These are phyloP conservation scores for Pasiphila rectangulata DNA, from an alignment of 2,888 invertebrate genomes.

Conservation along the genomic window DNA sequence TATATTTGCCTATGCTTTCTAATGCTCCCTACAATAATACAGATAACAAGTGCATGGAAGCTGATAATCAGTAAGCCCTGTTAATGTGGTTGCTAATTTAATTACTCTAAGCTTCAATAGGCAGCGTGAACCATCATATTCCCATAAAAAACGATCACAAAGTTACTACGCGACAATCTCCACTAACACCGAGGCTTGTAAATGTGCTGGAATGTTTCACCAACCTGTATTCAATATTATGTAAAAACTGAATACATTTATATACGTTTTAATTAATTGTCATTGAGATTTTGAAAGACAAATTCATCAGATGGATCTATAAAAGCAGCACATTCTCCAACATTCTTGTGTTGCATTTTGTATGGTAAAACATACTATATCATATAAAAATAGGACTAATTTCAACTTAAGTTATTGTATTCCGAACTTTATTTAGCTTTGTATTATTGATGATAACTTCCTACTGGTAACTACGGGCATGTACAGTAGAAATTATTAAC, in stretches of 20 bases:
- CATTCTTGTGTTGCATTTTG: background rate
- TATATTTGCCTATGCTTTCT: background rate
- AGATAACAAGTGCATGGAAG: background rate
- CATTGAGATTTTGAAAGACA: background rate
- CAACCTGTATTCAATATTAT: background rate
- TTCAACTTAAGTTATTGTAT: background rate
- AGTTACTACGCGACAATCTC: constrained; percentile 37
- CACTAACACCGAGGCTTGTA: constrained; percentile 31
- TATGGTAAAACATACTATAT: background rate
- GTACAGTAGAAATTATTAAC: too few relatives aligned
- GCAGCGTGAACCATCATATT: constrained; percentile 49
- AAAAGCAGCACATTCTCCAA: too few relatives aligned
- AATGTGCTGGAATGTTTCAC: background rate
- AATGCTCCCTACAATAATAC: constrained; percentile 16
- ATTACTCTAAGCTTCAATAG: constrained; percentile 40
- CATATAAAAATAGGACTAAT: background rate
- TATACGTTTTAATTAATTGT: too few relatives aligned
- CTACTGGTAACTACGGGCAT: too few relatives aligned
- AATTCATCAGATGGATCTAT: too few relatives aligned
- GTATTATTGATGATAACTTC: background rate
- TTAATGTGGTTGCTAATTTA: constrained; percentile 1
- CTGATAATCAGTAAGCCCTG: background rate
- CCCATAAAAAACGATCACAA: constrained; percentile 45
- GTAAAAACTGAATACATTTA: too few relatives aligned
- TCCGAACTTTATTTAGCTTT: background rate